These are phyloP conservation scores for Tipula unca DNA, from an alignment of 2,888 invertebrate genomes.

Conservation along the genomic window DNA sequence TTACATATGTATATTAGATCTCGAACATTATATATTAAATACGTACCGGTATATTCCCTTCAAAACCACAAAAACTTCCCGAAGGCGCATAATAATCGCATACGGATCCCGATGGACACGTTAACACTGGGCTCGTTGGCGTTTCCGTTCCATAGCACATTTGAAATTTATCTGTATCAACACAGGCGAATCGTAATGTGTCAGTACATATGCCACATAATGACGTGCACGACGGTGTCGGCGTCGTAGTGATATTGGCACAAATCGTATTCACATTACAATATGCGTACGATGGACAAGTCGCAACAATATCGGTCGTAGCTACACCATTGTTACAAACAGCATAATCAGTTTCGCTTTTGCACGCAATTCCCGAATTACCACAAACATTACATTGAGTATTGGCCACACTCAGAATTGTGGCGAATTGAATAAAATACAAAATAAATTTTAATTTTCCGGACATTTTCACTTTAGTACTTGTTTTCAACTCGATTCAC, in stretches of 20 bases:
- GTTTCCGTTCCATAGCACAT: conserved; percentile 20
- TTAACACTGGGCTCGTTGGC: not conserved
- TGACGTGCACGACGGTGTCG: not conserved
- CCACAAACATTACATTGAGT: conserved; percentile 22
- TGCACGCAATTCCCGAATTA: conserved; percentile 18
- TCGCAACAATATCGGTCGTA: not conserved
- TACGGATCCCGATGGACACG: conserved; percentile 2
- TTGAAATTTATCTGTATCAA: conserved; percentile 19
- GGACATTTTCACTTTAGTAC: not conserved
- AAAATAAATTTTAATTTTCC: not conserved
- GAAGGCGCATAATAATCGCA: conserved; percentile 4
- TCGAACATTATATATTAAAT: too few species aligned
- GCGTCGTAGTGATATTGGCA: not conserved
- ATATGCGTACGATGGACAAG: not conserved
- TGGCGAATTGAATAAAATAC: not conserved
- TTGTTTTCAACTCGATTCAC: not conserved
- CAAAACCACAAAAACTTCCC: not conserved
- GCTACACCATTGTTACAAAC: conserved; percentile 15
- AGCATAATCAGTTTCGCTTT: not conserved
- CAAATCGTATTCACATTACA: not conserved
- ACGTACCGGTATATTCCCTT: not conserved
- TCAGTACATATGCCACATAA: conserved; percentile 19
- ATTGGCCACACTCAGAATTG: not conserved
- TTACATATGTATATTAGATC: too few species aligned
- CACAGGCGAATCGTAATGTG: conserved; percentile 19